Evolutionary conservation across 2,888 invertebrate species (phyloP).

Genomic region (Tanytarsus gracilentus): DNA sequence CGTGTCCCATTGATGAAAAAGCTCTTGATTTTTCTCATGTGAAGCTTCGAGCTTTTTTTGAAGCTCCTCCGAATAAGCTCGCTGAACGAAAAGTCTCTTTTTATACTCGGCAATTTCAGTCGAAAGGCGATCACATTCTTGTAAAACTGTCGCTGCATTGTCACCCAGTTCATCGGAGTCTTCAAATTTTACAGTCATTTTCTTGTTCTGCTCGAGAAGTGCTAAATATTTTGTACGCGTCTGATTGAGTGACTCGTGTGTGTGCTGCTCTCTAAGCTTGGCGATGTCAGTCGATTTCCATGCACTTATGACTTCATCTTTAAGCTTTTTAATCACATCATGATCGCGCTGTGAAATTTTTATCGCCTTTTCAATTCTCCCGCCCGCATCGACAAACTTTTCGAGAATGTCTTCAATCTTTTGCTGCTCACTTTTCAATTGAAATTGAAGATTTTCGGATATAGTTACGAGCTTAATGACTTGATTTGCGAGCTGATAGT

Average conservation of each 20-base stretch:
- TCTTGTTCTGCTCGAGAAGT: neutral
- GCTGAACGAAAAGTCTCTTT: neutral
- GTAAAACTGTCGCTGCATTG: neutral
- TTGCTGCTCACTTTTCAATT: neutral
- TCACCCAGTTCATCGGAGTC: neutral
- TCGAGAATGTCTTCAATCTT: neutral
- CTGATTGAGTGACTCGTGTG: neutral
- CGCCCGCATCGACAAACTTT: neutral
- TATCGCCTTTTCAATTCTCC: neutral
- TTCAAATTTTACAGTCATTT: neutral
- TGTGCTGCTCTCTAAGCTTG: neutral
- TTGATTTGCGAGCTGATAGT: slow-evolving; percentile 1
- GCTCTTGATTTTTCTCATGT: neutral
- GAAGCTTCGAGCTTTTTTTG: slow-evolving; percentile 2
- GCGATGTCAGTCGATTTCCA: neutral
- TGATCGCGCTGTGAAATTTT: slow-evolving; percentile 17
- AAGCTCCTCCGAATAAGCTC: slow-evolving; percentile 10
- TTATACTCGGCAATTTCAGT: slow-evolving; percentile 4
- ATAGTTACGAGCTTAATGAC: neutral
- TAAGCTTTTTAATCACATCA: neutral
- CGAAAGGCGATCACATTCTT: slow-evolving; percentile 2
- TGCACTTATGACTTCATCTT: neutral
- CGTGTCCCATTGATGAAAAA: neutral
- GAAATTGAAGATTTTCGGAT: neutral
- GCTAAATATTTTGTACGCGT: neutral